Conservation (phyloP, 2,888 invertebrate genomes). For the Xylocampa areola region DNA sequence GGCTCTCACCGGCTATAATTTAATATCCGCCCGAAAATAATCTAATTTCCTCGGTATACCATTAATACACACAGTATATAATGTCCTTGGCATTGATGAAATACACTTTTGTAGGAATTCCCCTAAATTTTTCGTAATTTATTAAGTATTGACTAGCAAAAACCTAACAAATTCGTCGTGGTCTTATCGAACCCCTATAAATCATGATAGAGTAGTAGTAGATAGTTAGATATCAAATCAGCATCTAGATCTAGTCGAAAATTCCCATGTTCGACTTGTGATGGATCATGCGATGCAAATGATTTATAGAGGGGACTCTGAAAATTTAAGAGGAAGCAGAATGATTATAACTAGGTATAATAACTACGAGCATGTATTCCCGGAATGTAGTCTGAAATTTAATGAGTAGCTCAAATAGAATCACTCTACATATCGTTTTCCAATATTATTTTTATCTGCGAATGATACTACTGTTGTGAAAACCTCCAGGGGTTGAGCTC, state of each 20-base stretch:
- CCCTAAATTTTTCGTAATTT: conserved; percentile 15
- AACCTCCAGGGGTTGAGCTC: no score
- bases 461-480: no score
- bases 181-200: neutral
- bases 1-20: conserved; percentile 84
- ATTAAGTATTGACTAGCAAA: neutral
- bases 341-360: conserved; percentile 5
- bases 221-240: conserved; percentile 16
- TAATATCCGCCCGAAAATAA: conserved; percentile 88
- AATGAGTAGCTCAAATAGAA: no score
- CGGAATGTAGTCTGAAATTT: neutral
- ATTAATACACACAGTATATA: conserved; percentile 62
- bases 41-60: conserved; percentile 80
- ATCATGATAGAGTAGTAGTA: neutral
- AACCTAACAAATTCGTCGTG: neutral
- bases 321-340: conserved; percentile 8
- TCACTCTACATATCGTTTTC: no score
- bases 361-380: neutral
- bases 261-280: conserved; percentile 53
- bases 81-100: conserved; percentile 68
- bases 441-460: neutral
- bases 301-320: conserved; percentile 59
- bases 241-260: conserved; percentile 26
- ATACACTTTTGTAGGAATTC: conserved; percentile 54
- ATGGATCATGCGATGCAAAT: conserved; percentile 67